Base-by-base conservation (phyloP, 2,797 vertebrate species). In the Aeoliscus strigatus region DNA sequence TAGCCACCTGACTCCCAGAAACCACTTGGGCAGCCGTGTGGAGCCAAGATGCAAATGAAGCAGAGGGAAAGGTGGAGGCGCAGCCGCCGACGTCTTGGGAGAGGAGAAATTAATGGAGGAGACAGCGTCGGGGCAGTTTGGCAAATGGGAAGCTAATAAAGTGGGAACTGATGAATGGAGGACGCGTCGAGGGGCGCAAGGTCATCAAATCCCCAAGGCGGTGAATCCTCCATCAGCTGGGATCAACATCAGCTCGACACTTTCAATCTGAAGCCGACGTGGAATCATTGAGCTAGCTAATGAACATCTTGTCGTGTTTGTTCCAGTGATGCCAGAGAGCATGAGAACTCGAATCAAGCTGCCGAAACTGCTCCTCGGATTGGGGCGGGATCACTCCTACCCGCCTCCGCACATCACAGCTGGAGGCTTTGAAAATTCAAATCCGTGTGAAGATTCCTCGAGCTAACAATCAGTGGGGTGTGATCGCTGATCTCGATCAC, bases 1-100 rank as follows among this genome's bases (percentile, higher is more conserved):
- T 82, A 85, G 69, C 74, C 78, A 79, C 60, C 78, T 65, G 77
- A 81, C 78, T 81, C 74, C 59, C 15, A 49, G 74, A 71, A 78
- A 77, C 57, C 81, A 80, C 76, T 75, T 73, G 78, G 70, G 79
- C 73, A 70, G 66, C 46, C 65, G 52, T 5, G 70, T 70, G 73
- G 56, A 79, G 74, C 75, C 59, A 11, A 49, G 46, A 81, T 76
- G 82, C 75, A 79, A 80, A 84, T 75, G 76, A 80, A 75, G 68
- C 58, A 9, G 54, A 44, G 52, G 70, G 56, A 55, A 69, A 64
- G 64, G 63, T 60, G 57, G 51, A 55, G 40, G 61, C 29, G 2
- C 61, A 64, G 51, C 70, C 48, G 66, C 69, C 51, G 32, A 30
- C 36, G 27, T 64, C 75, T 58, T 26, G 51, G 56, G 67, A 74